Evolutionary conservation across 2,113 vertebrate genomes (phyloP).

Genomic region (Cynopterus brachyotis): DNA sequence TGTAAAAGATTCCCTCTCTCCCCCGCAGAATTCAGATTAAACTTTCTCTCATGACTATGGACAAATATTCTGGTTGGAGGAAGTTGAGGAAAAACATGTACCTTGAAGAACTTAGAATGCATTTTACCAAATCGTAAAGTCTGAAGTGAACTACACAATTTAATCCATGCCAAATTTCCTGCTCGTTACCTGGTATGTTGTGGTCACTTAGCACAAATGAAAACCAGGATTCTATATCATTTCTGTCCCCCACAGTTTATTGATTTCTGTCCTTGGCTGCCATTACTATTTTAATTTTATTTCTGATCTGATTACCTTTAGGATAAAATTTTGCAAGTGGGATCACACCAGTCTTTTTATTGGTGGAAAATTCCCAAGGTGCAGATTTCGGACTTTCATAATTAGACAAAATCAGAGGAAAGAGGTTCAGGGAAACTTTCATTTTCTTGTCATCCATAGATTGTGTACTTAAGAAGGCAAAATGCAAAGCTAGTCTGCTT

Average conservation of each 20-base stretch:
- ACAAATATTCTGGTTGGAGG: slow-evolving; percentile 15
- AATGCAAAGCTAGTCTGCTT: neutral
- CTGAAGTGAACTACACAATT: slow-evolving; percentile 13
- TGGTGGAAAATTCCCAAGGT: neutral
- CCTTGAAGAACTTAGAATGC: neutral
- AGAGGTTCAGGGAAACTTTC: neutral
- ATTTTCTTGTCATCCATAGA: neutral
- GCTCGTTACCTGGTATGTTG: neutral
- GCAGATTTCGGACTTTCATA: neutral
- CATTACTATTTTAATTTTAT: neutral
- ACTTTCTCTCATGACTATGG: neutral
- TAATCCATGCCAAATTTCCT: neutral
- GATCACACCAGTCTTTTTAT: neutral
- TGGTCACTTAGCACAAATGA: neutral
- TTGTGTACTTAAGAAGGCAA: neutral
- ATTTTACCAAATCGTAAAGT: slow-evolving; percentile 2
- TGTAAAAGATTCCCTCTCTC: neutral
- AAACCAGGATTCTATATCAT: neutral
- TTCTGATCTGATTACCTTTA: neutral
- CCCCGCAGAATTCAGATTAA: slow-evolving; percentile 34
- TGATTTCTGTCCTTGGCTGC: neutral
- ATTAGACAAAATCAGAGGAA: slow-evolving; percentile 12
- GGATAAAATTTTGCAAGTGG: neutral
- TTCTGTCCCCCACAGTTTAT: neutral
- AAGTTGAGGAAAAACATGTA: neutral